These are phyloP conservation scores for Rhinichthys osculus DNA, from an alignment of 2,797 vertebrate genomes.

Conservation along the genomic window DNA sequence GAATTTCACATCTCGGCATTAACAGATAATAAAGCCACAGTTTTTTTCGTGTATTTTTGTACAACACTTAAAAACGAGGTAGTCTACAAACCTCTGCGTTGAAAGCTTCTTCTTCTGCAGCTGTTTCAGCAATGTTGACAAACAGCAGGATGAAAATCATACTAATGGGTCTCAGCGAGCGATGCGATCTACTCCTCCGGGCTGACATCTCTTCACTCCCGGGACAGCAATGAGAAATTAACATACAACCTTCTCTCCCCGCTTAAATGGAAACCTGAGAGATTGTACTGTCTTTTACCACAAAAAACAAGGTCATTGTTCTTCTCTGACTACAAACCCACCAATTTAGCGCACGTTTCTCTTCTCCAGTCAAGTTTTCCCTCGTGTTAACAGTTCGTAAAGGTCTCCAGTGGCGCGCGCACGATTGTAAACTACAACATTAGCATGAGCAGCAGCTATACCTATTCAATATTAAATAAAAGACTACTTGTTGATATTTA, in stretches of 20 bases:
- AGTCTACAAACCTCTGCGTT: conserved; percentile 52
- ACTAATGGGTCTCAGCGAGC: conserved; percentile 10
- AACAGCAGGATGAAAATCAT: conserved; percentile 35
- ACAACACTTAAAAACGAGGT: background rate
- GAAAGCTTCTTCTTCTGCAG: conserved; percentile 53
- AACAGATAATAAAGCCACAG: background rate
- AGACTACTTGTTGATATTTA: conserved; percentile 43
- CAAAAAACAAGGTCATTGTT: background rate
- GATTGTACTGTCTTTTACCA: background rate
- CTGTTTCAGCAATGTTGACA: conserved; percentile 24
- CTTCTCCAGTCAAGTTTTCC: background rate
- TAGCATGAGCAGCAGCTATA: conserved; percentile 7
- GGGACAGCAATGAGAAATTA: background rate
- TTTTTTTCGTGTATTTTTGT: background rate
- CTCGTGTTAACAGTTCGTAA: background rate
- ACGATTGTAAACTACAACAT: conserved; percentile 8
- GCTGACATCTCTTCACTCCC: conserved; percentile 34
- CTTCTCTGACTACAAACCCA: background rate
- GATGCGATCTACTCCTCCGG: conserved; percentile 14
- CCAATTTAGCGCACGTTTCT: background rate
- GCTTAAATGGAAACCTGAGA: conserved; percentile 7
- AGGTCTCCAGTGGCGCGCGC: background rate
- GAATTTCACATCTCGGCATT: background rate
- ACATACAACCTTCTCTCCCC: background rate
- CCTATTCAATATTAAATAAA: background rate